phyloP scores from a whole-genome alignment of 2,888 invertebrate species.

The Melieria picta region DNA sequence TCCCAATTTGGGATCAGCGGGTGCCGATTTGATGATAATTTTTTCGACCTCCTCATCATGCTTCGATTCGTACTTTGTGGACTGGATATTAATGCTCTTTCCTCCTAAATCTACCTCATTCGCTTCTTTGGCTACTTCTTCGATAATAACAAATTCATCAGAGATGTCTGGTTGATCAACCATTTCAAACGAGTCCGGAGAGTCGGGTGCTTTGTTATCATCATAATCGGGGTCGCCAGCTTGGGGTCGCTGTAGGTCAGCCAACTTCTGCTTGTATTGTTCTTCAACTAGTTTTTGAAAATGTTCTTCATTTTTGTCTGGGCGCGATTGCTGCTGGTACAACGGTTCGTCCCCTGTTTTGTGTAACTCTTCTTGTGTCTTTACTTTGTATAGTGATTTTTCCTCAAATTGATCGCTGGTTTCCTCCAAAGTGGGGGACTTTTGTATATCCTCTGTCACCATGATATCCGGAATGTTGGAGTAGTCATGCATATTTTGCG shows the following conservation, averaged over 20 bases:
- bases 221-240: constrained; percentile 66
- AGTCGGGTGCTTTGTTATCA: constrained; percentile 72
- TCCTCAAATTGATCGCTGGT: constrained; percentile 62
- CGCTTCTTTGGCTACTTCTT: constrained; percentile 88
- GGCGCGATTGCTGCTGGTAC: constrained; percentile 53
- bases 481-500: constrained; percentile 65
- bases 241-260: constrained; percentile 69
- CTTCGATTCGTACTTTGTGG: constrained; percentile 69
- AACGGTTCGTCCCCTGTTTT: constrained; percentile 59
- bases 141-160: constrained; percentile 88
- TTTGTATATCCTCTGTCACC: constrained; percentile 63
- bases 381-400: constrained; percentile 59
- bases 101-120: constrained; percentile 85
- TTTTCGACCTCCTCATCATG: constrained; percentile 79
- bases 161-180: constrained; percentile 87
- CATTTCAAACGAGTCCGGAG: constrained; percentile 89
- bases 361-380: constrained; percentile 61
- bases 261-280: constrained; percentile 69
- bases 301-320: constrained; percentile 61
- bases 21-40: constrained; percentile 76
- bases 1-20: constrained; percentile 72
- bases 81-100: constrained; percentile 78
- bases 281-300: constrained; percentile 66
- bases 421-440: constrained; percentile 54
- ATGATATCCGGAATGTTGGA: constrained; percentile 64